phyloP scores from a whole-genome alignment of 2,113 vertebrate species.

The Xyliphius kryptos region DNA sequence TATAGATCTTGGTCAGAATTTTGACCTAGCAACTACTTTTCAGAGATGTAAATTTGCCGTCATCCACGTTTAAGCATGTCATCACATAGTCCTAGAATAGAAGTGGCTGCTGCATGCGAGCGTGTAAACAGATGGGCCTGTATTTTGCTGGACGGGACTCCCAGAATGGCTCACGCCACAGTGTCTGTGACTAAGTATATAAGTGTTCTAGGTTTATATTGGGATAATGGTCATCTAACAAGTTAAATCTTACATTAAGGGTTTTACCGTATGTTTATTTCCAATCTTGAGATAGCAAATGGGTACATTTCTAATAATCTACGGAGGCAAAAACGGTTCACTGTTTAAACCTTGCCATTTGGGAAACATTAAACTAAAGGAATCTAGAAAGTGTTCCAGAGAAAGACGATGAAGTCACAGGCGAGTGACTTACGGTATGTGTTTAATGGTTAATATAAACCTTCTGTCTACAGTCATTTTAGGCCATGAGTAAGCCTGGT shows the following conservation, averaged over 20 bases:
- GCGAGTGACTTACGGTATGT: neutral
- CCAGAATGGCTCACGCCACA: constrained; percentile 62
- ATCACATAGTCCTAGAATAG: constrained; percentile 9
- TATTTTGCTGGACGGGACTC: constrained; percentile 35
- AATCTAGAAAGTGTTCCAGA: too few relatives aligned
- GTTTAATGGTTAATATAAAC: constrained; percentile 1
- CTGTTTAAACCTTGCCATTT: too few relatives aligned
- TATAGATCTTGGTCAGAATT: neutral
- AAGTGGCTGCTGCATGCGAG: neutral
- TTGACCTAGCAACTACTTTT: neutral
- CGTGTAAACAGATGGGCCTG: neutral
- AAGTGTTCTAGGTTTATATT: constrained; percentile 44
- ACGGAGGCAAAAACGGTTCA: too few relatives aligned
- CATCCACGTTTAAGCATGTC: constrained; percentile 8
- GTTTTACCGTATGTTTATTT: neutral
- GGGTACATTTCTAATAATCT: too few relatives aligned
- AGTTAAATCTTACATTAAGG: neutral
- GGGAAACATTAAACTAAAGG: too few relatives aligned
- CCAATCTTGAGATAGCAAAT: too few relatives aligned
- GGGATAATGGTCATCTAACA: constrained; percentile 5
- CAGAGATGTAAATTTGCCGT: neutral
- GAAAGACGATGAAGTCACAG: constrained; percentile 1
- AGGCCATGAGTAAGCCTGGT: too few relatives aligned
- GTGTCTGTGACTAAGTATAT: constrained; percentile 51
- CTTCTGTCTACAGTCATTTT: neutral